A percentile compares a stretch with the other conserved stretches of the same genome.
Conservation (phyloP, 2,113 vertebrate genomes). For the Oceanites oceanicus region DNA sequence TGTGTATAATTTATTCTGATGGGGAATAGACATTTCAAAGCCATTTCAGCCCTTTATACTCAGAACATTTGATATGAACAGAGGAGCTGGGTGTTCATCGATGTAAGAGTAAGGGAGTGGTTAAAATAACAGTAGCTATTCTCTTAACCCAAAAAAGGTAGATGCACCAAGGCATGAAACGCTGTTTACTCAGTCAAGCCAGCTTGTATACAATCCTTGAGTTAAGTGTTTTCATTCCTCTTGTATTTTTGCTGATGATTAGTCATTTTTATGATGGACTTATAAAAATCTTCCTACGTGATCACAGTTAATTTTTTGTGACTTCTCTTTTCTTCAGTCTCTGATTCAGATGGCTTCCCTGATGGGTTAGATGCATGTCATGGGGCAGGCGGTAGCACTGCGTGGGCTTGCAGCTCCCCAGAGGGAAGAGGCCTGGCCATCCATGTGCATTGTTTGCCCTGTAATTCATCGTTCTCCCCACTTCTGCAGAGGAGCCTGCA, state of each 20-base stretch:
- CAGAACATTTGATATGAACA: conserved; percentile 9
- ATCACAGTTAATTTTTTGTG: not conserved
- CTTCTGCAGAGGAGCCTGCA: not conserved
- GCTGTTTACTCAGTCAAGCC: not conserved
- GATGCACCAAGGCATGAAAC: not conserved
- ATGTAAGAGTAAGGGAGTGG: not conserved
- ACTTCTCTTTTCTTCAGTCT: not conserved
- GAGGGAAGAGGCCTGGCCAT: not conserved
- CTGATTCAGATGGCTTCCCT: not conserved
- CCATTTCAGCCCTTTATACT: conserved; percentile 36
- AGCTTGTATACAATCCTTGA: not conserved
- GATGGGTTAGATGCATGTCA: not conserved
- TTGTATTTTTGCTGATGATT: not conserved
- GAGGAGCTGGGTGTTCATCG: not conserved
- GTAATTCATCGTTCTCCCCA: not conserved
- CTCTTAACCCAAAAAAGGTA: not conserved
- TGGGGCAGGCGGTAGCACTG: not conserved
- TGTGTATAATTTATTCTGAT: conserved; percentile 68
- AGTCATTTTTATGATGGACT: not conserved
- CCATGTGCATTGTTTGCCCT: not conserved
- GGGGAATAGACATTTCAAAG: conserved; percentile 66
- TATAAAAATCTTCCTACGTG: not conserved
- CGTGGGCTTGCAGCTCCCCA: not conserved
- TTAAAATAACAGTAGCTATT: conserved; percentile 8
- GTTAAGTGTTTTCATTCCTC: not conserved